Conservation (phyloP, 2,797 vertebrate genomes). For the Melanogrammus aeglefinus region DNA sequence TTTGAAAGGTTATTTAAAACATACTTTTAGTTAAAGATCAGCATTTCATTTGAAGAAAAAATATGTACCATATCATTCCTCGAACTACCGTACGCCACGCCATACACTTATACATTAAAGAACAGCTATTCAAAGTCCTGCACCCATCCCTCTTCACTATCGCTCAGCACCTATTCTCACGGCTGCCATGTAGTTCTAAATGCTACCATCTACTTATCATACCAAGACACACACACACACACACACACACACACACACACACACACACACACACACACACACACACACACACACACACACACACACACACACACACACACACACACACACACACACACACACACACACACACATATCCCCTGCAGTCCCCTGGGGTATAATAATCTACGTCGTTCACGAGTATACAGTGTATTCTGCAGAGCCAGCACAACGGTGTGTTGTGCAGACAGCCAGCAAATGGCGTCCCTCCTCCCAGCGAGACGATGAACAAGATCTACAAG, state of each 20-base stretch:
- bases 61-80: too few species aligned
- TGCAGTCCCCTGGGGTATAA: neutral
- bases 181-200: neutral
- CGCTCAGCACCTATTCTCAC: neutral
- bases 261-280: conserved; percentile 9
- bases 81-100: too few species aligned
- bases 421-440: conserved; percentile 12
- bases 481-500: conserved; percentile 21
- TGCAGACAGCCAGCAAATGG: conserved; percentile 33
- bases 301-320: conserved; percentile 11
- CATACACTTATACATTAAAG: too few species aligned
- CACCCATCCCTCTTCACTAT: neutral
- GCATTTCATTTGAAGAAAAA: too few species aligned
- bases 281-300: conserved; percentile 11
- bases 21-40: neutral
- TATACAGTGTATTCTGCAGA: neutral
- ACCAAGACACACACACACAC: conserved; percentile 10
- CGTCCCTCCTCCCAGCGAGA: conserved; percentile 26
- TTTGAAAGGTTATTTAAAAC: neutral
- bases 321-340: conserved; percentile 11
- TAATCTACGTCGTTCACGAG: neutral
- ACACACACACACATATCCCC: conserved; percentile 3
- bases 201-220: neutral
- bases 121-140: too few species aligned
- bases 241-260: conserved; percentile 9